Conservation (phyloP, 2,888 invertebrate genomes). For the Drosophila hamatofila region DNA sequence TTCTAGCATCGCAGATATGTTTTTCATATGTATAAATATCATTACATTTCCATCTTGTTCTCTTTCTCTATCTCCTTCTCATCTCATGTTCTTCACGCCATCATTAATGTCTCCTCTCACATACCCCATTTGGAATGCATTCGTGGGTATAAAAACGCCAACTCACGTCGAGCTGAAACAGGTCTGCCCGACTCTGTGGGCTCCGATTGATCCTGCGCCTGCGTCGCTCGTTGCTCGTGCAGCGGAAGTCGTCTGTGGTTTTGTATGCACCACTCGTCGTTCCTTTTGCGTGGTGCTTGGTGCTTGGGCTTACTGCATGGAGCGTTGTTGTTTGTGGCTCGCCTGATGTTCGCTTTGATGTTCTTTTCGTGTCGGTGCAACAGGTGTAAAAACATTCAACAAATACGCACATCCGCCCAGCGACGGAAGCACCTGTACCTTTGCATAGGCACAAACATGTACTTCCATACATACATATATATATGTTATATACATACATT, state of each 20-base stretch:
- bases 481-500: background rate
- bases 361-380: conserved; percentile 60
- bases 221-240: conserved; percentile 31
- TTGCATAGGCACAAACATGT: conserved; percentile 1
- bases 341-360: conserved; percentile 38
- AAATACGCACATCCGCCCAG: conserved; percentile 75
- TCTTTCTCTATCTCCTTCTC: no score
- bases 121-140: background rate
- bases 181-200: conserved; percentile 12
- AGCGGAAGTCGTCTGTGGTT: conserved; percentile 77
- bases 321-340: background rate
- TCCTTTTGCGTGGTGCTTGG: background rate
- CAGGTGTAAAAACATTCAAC: conserved; percentile 79
- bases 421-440: conserved; percentile 65
- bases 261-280: conserved; percentile 63
- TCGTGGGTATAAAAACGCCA: conserved; percentile 40
- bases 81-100: background rate
- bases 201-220: conserved; percentile 38
- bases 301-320: background rate
- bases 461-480: background rate
- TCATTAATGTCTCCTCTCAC: background rate
- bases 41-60: no score
- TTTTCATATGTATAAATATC: no score
- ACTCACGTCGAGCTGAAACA: conserved; percentile 40
- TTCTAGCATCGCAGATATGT: no score